Evolutionary conservation across 2,113 vertebrate species (phyloP).

Genomic region (Mugil cephalus): DNA sequence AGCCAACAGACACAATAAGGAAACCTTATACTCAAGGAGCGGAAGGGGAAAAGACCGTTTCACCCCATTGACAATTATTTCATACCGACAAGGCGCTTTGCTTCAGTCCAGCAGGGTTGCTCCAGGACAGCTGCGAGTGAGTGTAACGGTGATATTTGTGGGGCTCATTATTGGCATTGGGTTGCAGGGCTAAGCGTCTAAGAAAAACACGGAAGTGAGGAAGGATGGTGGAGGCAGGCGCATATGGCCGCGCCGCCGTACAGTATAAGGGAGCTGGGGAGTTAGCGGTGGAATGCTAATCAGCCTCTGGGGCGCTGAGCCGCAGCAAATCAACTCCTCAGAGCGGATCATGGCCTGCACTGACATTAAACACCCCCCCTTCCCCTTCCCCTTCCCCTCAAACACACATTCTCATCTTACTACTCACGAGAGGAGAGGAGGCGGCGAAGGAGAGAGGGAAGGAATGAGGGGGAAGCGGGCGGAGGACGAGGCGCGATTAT

Average conservation of each 20-base stretch:
- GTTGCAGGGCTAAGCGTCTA: conserved; percentile 47
- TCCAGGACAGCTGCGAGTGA: conserved; percentile 58
- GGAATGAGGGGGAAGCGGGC: conserved; percentile 18
- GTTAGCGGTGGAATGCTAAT: conserved; percentile 76
- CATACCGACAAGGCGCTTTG: conserved; percentile 34
- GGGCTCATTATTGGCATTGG: conserved; percentile 62
- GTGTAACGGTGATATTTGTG: conserved; percentile 59
- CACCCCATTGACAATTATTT: conserved; percentile 61
- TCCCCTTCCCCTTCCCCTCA: conserved; percentile 18
- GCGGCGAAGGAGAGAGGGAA: conserved; percentile 36
- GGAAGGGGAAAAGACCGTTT: conserved; percentile 38
- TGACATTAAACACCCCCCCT: conserved; percentile 71
- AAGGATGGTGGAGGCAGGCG: conserved; percentile 39
- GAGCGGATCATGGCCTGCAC: conserved; percentile 73
- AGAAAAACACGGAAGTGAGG: conserved; percentile 48
- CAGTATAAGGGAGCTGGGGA: conserved; percentile 65
- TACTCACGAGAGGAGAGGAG: conserved; percentile 50
- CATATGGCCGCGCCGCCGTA: conserved; percentile 39
- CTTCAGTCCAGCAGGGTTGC: conserved; percentile 55
- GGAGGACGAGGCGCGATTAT: conserved; percentile 44
- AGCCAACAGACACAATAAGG: conserved; percentile 55
- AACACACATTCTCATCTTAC: conserved; percentile 77
- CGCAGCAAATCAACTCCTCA: conserved; percentile 77
- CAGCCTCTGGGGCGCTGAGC: conserved; percentile 73
- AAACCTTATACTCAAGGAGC: conserved; percentile 34